Conservation (phyloP, 2,888 invertebrate genomes). For the Baronia brevicornis region DNA sequence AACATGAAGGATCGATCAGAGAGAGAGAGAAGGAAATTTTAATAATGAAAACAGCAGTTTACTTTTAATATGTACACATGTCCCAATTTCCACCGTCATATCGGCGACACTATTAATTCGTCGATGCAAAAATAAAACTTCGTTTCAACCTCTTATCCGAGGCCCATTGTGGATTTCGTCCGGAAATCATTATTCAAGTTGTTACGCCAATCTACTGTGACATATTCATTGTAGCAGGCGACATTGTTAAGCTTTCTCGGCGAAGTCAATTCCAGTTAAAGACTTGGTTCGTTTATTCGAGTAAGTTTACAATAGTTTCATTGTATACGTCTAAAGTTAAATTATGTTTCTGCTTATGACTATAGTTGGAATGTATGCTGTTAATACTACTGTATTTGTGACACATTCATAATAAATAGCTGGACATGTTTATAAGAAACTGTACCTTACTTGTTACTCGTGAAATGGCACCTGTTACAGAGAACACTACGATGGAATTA, state of each 20-base stretch:
- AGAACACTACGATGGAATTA: no score
- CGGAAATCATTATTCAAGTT: slow-evolving; percentile 65
- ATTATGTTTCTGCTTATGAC: slow-evolving; percentile 6
- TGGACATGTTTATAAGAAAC: no score
- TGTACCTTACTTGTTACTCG: no score
- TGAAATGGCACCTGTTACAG: no score
- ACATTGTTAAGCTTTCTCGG: slow-evolving; percentile 28
- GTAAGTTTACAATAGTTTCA: slow-evolving; percentile 13
- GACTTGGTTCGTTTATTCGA: slow-evolving; percentile 20
- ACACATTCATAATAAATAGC: no score
- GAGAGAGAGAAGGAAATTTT: no score
- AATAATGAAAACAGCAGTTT: no score
- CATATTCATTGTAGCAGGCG: slow-evolving; percentile 51
- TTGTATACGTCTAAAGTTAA: slow-evolving; percentile 10
- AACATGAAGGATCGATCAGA: no score
- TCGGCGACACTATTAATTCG: no score
- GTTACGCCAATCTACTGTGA: slow-evolving; percentile 53
- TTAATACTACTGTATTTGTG: no score
- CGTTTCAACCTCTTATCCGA: slow-evolving; percentile 21
- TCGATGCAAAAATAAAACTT: slow-evolving; percentile 29
- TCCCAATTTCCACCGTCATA: no score
- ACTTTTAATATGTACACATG: no score
- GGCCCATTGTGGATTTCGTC: slow-evolving; percentile 38
- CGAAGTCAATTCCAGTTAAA: slow-evolving; percentile 28
- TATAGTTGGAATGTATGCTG: slow-evolving; percentile 1